These are phyloP conservation scores for Clarias magur DNA, from an alignment of 2,113 vertebrate species.

Conservation along the genomic window DNA sequence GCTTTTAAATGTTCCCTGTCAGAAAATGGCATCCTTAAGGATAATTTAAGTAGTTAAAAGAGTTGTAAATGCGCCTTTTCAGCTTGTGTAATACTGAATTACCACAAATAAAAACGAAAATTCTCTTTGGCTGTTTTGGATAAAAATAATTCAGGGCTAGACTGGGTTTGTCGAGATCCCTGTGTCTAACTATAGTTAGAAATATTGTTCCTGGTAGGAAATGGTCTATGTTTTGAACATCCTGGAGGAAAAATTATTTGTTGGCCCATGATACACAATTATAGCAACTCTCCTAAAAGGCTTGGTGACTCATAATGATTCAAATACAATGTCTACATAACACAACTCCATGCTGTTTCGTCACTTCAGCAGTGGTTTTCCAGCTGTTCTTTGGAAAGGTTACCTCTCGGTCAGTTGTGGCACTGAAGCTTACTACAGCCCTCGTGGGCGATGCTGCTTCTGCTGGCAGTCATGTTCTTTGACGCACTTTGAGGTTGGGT, in stretches of 20 bases:
- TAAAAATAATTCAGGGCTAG: background rate
- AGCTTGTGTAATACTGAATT: background rate
- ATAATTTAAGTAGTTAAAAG: background rate
- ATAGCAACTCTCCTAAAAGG: background rate
- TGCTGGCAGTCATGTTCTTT: background rate
- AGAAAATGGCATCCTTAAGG: background rate
- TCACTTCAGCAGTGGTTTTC: background rate
- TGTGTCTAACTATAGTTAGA: background rate
- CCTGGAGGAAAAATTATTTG: background rate
- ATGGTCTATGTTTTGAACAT: background rate
- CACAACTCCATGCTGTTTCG: background rate
- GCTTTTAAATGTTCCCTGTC: background rate
- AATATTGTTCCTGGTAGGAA: background rate
- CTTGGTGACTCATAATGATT: slow-evolving; percentile 11
- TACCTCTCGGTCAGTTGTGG: background rate
- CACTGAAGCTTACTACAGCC: background rate
- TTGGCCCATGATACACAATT: background rate
- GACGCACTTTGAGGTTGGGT: slow-evolving; percentile 11
- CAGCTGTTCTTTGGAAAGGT: background rate
- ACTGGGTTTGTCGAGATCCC: background rate
- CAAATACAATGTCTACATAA: background rate
- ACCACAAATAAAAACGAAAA: background rate
- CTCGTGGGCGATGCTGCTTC: background rate
- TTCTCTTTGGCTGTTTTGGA: background rate
- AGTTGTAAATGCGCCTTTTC: background rate